Base-by-base conservation (phyloP, 2,888 invertebrate genomes). In the Drosophila helvetica region DNA sequence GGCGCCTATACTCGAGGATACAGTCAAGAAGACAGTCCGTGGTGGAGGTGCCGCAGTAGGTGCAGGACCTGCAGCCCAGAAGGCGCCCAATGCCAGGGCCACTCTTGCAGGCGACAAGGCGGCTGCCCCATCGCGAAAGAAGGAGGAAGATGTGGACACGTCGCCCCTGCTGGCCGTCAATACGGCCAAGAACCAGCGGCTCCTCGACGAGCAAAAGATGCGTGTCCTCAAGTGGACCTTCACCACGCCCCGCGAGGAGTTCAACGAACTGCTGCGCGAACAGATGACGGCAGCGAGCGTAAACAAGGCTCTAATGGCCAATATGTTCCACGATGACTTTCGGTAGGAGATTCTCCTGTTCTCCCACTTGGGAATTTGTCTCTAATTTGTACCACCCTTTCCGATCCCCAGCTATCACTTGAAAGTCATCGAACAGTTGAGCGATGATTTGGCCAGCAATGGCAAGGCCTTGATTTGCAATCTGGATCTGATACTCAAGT, bases 191-290 rank as follows among this genome's bases (percentile, higher is more conserved):
- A 96, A 97, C 90, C 98, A 98, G 91, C 94, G 99, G 59, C 94
- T 97, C 51, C 96, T 97, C 53, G 99, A 99, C 89, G 99, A 99
- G 91, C 97, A 97, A 86, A 97, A 97, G 91, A 93, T 99, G 64
- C 98, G 98, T 93, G 95, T 96, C 6, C 93, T 99, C 19, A 98
- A 97, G 91, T 99, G 99, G 99, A 98, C 98, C 91, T 99, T 99
- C 89, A 96, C 97, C 0, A 95, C 96, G 0, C 98, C 99, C 0
- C 94, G 98, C 27, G 96, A 96, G 85, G 99, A 99, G 90, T 99
- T 98, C 93, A 96, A 98, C 15, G 97, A 98, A 18, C 94, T 98
- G 74, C 92, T 99, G 52, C 96, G 96, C 80, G 97, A 97, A 75
- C 97, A 98, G 90, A 98, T 99, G 98, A 93, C 93, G 0, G 94